phyloP scores from a whole-genome alignment of 2,797 vertebrate species.

The Chelonia mydas region DNA sequence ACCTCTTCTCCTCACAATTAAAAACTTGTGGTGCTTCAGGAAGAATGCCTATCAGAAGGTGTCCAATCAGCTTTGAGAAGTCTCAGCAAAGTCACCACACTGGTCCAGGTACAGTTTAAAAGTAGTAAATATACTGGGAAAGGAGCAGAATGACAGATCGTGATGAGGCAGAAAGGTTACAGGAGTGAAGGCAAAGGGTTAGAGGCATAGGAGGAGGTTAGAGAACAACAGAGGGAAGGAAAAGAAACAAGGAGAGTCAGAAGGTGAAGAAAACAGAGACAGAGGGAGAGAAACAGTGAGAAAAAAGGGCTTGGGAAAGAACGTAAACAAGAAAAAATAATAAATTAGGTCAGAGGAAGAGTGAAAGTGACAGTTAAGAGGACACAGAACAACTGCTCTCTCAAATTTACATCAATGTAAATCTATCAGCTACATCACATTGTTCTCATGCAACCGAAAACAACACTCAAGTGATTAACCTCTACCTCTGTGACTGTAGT shows the following conservation, averaged over 20 bases:
- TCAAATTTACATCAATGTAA: not conserved
- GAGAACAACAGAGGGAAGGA: accelerated
- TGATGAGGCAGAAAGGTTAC: not conserved
- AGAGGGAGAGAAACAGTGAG: not conserved
- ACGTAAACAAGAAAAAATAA: not conserved
- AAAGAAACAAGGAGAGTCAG: not conserved
- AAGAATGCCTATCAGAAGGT: conserved; percentile 1
- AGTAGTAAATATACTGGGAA: not conserved
- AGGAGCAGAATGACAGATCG: not conserved
- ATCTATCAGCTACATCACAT: too few relatives aligned
- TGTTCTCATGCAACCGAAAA: not conserved
- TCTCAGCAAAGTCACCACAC: not conserved
- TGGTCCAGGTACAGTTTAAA: conserved; percentile 10
- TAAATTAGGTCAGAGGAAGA: too few relatives aligned
- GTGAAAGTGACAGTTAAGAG: not conserved
- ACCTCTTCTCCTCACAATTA: not conserved
- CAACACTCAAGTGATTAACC: not conserved
- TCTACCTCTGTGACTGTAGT: not conserved
- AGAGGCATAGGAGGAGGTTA: not conserved
- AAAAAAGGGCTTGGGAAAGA: not conserved
- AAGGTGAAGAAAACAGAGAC: too few relatives aligned
- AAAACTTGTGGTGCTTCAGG: not conserved
- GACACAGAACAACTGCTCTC: not conserved
- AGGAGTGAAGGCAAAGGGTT: not conserved
- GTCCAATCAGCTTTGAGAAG: not conserved